A percentile compares a stretch with the other conserved stretches of the same genome.
These are phyloP conservation scores for Sebastes nivosus DNA, from an alignment of 2,797 vertebrate species.

Conservation along the genomic window DNA sequence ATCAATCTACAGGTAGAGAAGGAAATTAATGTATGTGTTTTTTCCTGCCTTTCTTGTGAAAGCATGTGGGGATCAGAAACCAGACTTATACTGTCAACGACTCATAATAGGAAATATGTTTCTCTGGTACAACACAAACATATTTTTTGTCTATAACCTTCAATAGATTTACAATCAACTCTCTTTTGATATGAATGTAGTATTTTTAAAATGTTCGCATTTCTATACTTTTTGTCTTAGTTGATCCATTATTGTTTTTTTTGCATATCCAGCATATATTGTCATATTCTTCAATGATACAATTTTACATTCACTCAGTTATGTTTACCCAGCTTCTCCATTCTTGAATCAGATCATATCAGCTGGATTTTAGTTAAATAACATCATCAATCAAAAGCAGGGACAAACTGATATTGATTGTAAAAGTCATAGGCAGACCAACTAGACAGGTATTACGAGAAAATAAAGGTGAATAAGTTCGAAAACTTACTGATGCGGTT, in stretches of 20 bases:
- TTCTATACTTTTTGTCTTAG: neutral
- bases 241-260: neutral
- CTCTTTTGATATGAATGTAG: neutral
- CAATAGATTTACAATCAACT: neutral
- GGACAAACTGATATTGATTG: neutral
- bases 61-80: neutral
- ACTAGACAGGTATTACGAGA: neutral
- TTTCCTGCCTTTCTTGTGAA: neutral
- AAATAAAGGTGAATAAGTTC: neutral
- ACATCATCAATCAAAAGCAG: neutral
- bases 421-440: neutral
- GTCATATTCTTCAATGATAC: neutral
- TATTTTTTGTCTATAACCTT: neutral
- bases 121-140: neutral
- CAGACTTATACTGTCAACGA: neutral
- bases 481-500: neutral
- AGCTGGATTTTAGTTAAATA: neutral
- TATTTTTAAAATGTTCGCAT: no score
- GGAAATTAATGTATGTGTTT: neutral
- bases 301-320: neutral
- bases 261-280: neutral
- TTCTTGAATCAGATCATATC: neutral
- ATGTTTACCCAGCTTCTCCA: neutral
- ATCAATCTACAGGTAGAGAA: slow-evolving; percentile 1
- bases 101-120: neutral